Base-by-base conservation (phyloP, 2,888 invertebrate genomes). In the Vandiemenella viatica region DNA sequence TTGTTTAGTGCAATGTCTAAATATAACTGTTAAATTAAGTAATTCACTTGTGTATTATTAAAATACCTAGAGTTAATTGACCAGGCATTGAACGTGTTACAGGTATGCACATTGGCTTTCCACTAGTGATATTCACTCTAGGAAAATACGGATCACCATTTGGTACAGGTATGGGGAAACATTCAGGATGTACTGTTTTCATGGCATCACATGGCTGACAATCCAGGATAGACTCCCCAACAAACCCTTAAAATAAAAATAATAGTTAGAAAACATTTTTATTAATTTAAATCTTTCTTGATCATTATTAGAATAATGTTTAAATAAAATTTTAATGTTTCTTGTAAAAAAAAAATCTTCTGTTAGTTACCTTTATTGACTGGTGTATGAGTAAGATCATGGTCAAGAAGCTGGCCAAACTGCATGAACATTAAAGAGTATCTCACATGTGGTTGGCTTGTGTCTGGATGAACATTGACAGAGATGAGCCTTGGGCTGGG, bases 311-410 rank as follows among this genome's bases (percentile, higher is more conserved):
- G 2, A 32, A 13, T 32, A 2, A 32, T 32, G n/a, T 2, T 13
- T 4, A 4, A 13, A 13, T 32, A 2, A 32, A 4, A 32, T 4
- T 13, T 32, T 2, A 13, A 13, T 32, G 32, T 32, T 13, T 26
- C 26, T 26, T 26, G 26, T 8, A 26, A 32, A 32, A 32, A 32
- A 13, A 13, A 32, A 2, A 2, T 32, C 5, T 13, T 32, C n/a
- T 32, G 32, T 32, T 4, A 45, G 45, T 54, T 56, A 65, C 67
- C 67, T 58, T 65, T 60, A 48, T 70, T 67, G 50, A 73, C 67
- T 1, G 74, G 74, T 2, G 74, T 72, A 55, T 72, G 70, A 10
- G 73, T 73, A 52, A 74, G 60, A 55, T 74, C 74, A 58, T 74
- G 74, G 55, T 74, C 74, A 38, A 74, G 61, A 45, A 74, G 65